phyloP scores from a whole-genome alignment of 2,113 vertebrate genomes.

The Daboia siamensis region DNA sequence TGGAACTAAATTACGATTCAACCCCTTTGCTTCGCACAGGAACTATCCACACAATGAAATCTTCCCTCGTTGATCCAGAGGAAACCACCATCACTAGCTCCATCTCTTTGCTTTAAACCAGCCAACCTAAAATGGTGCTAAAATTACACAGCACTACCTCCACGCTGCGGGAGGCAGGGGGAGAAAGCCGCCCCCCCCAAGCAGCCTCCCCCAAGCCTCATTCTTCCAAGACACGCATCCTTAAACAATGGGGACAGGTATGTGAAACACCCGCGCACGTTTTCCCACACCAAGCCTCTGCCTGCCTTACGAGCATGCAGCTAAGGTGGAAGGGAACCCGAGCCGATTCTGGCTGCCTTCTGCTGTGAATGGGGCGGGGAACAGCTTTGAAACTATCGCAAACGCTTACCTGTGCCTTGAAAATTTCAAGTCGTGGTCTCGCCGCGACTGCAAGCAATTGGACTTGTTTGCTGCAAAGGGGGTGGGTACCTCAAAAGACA shows the following conservation, averaged over 20 bases:
- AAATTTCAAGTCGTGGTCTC: slow-evolving; percentile 25
- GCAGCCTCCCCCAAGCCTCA: background rate
- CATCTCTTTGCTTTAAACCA: background rate
- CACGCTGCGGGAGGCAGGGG: too few relatives aligned
- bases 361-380: background rate
- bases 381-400: too few relatives aligned
- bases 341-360: background rate
- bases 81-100: background rate
- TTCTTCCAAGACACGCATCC: background rate
- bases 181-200: background rate
- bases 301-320: background rate
- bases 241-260: slow-evolving; percentile 48
- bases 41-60: background rate
- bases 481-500: background rate
- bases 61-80: background rate
- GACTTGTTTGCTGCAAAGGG: slow-evolving; percentile 25
- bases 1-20: background rate
- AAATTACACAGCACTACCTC: background rate
- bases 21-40: background rate
- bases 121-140: slow-evolving; percentile 12
- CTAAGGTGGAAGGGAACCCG: background rate
- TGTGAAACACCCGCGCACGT: background rate
- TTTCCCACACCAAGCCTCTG: background rate
- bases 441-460: slow-evolving; percentile 26
- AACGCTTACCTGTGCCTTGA: slow-evolving; percentile 39